Base-by-base conservation (phyloP, 1,140 invertebrate species). In the Carcinoscorpius rotundicauda region DNA sequence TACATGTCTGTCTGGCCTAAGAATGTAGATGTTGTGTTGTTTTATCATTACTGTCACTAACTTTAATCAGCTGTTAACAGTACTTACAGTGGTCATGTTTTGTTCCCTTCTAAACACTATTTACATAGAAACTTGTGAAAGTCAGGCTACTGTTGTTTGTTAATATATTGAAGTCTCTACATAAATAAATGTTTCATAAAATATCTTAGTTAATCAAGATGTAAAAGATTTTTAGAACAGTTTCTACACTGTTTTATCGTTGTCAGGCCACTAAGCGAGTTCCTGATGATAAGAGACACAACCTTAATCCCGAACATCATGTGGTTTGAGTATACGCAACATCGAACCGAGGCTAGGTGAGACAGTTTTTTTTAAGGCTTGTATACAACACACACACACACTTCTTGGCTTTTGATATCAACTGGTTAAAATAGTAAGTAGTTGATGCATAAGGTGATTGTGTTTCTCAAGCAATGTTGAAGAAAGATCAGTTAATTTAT, bases 291-390 rank as follows among this genome's bases (percentile, higher is more conserved):
- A 66, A 81, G 91, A 70, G 93, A 95, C 73, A 91, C 90, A 58
- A 92, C 91, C 5, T 78, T 94, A 51, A 96, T 96, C 76, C 93
- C 92, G 9, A 94, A 96, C 75, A 87, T 95, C 5, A 75, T 95
- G 64, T 95, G 91, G 91, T 96, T 96, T 75, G 92, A 95, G 74
- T 96, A 95, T 75, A 92, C 88, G n/a, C 89, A 86, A 62, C 86
- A 87, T 61, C 78, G 91, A 66, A 85, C 87, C 71, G 91, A 93
- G 76, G 84, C 85, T 8, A 84, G 78, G 78, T 74, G 62, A 65
- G 52, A 66, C 5, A 10, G n/a, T 11, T 51, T 62, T 53, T 60
- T 58, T 49, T 53, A 11, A 61, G 8, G 3, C 6, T 49, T 49
- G 6, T 60, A 9, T 6, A 48, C 51, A 5, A 9, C 29, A 11